Evolutionary conservation across 2,888 invertebrate genomes (phyloP).

Genomic region (Aradus depressus): DNA sequence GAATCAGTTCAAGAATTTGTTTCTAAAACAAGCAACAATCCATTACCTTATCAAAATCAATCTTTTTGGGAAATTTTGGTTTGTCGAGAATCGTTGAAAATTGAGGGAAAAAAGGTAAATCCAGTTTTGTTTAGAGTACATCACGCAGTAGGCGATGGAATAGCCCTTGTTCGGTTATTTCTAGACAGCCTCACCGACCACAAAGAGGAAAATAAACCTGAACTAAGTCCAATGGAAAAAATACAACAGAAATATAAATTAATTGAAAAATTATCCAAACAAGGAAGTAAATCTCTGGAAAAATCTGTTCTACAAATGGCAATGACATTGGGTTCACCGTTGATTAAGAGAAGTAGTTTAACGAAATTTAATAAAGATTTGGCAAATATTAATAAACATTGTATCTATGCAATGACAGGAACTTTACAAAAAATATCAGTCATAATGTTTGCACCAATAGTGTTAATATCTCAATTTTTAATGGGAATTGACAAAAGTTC

Average conservation of each 20-base stretch:
- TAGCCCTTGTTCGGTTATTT: conserved; percentile 42
- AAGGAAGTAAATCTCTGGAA: conserved; percentile 13
- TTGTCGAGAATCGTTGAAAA: conserved; percentile 32
- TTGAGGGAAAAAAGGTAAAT: conserved; percentile 33
- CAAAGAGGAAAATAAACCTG: conserved; percentile 8
- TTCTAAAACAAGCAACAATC: conserved; percentile 37
- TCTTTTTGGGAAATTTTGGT: conserved; percentile 45
- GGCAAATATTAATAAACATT: conserved; percentile 12
- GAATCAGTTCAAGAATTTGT: conserved; percentile 32
- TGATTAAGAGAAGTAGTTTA: conserved; percentile 2
- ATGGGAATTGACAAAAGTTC: conserved; percentile 30
- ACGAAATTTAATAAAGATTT: conserved; percentile 8
- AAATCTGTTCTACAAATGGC: not conserved
- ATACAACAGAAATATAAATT: conserved; percentile 1
- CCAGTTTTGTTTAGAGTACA: conserved; percentile 45
- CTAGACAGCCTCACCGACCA: conserved; percentile 29
- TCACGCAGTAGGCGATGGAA: conserved; percentile 46
- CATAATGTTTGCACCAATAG: conserved; percentile 6
- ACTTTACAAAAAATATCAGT: conserved; percentile 4
- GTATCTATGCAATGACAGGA: conserved; percentile 3
- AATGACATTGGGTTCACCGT: not conserved
- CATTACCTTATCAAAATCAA: conserved; percentile 40
- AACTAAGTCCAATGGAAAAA: not conserved
- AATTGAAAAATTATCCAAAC: not conserved
- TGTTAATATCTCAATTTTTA: not conserved